Evolutionary conservation across 1,140 invertebrate genomes (phyloP).

Genomic region (Ceratitis capitata): DNA sequence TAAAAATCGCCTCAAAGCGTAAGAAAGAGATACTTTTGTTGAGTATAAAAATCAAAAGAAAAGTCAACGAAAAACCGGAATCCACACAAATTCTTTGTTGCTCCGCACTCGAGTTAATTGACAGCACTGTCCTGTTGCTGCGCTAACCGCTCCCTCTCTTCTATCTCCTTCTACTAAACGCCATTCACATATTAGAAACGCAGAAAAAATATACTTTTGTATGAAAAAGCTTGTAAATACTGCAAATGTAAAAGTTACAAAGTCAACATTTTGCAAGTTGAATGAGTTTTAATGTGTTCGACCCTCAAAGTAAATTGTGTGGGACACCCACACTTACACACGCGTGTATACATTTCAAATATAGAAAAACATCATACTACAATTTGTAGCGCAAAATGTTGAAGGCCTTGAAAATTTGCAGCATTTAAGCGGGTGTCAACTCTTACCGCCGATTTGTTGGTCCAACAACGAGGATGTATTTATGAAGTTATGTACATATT

Average conservation of each 20-base stretch:
- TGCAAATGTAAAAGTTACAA: slow-evolving; percentile 27
- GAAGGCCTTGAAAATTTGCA: neutral
- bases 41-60: neutral
- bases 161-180: too few species aligned
- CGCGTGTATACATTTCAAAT: too few species aligned
- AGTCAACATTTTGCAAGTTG: slow-evolving; percentile 38
- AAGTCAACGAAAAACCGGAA: too few species aligned
- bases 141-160: neutral
- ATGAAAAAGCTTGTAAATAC: slow-evolving; percentile 12
- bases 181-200: neutral
- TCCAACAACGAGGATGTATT: neutral
- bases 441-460: neutral
- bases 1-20: neutral
- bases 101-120: slow-evolving; percentile 29
- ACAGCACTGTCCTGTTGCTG: neutral
- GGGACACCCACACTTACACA: neutral
- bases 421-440: neutral
- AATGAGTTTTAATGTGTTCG: slow-evolving; percentile 27
- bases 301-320: neutral
- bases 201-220: too few species aligned
- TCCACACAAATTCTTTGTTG: neutral
- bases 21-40: neutral
- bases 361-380: neutral
- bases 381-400: slow-evolving; percentile 25
- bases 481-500: neutral